Percentiles rank a stretch among this genome's conserved stretches.
Evolutionary conservation across 2,888 invertebrate species (phyloP).

Genomic region (Acronicta leporina): DNA sequence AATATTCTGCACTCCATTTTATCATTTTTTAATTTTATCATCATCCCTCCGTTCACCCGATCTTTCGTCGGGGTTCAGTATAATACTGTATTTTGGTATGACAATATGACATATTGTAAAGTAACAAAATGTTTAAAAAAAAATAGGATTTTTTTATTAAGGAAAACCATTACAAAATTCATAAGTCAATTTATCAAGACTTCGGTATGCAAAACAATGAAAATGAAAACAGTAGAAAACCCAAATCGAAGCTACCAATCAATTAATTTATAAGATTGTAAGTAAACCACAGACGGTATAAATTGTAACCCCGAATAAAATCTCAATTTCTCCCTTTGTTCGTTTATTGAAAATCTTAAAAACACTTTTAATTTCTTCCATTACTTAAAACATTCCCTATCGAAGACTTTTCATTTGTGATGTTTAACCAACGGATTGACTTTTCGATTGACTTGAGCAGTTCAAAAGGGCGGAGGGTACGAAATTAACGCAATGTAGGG

Average conservation of each 20-base stretch:
- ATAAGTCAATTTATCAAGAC: conserved; percentile 4
- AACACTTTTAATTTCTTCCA: conserved; percentile 86
- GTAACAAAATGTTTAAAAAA: too few relatives aligned
- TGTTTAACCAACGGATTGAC: conserved; percentile 88
- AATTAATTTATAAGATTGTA: conserved; percentile 62
- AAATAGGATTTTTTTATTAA: too few relatives aligned
- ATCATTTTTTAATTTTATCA: too few relatives aligned
- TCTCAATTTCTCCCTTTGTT: conserved; percentile 70
- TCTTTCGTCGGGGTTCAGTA: too few relatives aligned
- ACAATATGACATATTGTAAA: too few relatives aligned
- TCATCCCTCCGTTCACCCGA: too few relatives aligned
- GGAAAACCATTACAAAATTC: conserved; percentile 5
- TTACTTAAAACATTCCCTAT: conserved; percentile 85
- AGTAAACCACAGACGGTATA: conserved; percentile 55
- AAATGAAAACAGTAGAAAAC: conserved; percentile 53
- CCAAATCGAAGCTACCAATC: conserved; percentile 51
- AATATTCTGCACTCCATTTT: background rate
- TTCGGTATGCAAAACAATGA: conserved; percentile 27
- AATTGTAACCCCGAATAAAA: conserved; percentile 61
- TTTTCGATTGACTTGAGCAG: conserved; percentile 87
- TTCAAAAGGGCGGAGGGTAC: conserved; percentile 84
- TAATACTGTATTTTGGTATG: too few relatives aligned
- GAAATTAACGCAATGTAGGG: conserved; percentile 85
- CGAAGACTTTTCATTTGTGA: conserved; percentile 86
- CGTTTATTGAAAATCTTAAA: conserved; percentile 74